Percentiles rank a stretch among this genome's conserved stretches.
Conservation (phyloP, 1,140 invertebrate genomes). For the Drosophila obscura region DNA sequence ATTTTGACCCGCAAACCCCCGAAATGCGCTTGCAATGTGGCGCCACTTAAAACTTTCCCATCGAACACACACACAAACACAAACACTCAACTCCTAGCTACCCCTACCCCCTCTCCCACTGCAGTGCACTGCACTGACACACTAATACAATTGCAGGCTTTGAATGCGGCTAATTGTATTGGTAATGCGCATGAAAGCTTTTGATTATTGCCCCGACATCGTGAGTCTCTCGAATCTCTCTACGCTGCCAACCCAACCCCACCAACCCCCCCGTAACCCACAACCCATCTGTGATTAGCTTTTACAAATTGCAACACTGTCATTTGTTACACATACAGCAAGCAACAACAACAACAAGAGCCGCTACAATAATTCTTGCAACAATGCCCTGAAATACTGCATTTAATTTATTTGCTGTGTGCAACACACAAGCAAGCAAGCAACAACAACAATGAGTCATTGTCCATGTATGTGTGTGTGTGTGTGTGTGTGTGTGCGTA, state of each 20-base stretch:
- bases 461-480: constrained; percentile 36
- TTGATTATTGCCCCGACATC: constrained; percentile 60
- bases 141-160: constrained; percentile 31
- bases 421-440: constrained; percentile 12
- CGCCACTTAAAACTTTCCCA: constrained; percentile 59
- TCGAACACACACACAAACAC: no score
- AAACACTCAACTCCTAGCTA: no score
- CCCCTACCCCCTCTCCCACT: no score
- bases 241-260: neutral
- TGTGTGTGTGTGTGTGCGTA: constrained; percentile 46
- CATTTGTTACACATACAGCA: constrained; percentile 59
- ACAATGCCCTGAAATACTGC: constrained; percentile 21
- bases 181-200: constrained; percentile 73
- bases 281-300: constrained; percentile 67
- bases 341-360: constrained; percentile 8
- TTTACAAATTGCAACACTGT: constrained; percentile 75
- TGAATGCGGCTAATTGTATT: constrained; percentile 72
- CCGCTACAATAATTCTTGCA: constrained; percentile 26
- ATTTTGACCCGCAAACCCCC: constrained; percentile 40
- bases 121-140: neutral
- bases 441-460: constrained; percentile 54
- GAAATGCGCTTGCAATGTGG: constrained; percentile 49
- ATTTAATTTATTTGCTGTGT: constrained; percentile 74
- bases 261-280: neutral
- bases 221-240: constrained; percentile 33